phyloP scores from a whole-genome alignment of 2,888 invertebrate species.

The Sympetrum striolatum region DNA sequence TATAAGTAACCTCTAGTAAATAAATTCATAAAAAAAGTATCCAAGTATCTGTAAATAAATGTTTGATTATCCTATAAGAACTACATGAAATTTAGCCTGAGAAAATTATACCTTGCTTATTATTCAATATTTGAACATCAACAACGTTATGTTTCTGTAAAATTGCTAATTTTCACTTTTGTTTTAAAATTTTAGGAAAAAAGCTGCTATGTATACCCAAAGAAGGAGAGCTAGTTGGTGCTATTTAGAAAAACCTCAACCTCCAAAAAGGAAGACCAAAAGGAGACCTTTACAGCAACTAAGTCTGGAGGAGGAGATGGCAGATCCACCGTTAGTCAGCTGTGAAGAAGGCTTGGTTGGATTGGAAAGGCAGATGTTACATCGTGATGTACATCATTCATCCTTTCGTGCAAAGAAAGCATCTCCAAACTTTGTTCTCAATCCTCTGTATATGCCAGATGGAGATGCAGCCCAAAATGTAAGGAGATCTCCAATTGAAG shows the following conservation, averaged over 20 bases:
- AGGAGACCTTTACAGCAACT: background rate
- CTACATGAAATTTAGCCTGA: too few species aligned
- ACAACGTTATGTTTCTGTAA: background rate
- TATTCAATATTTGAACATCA: background rate
- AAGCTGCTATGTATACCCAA: background rate
- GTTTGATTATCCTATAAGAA: too few species aligned
- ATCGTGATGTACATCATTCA: constrained; percentile 12
- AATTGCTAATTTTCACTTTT: background rate
- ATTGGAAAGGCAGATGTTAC: constrained; percentile 18
- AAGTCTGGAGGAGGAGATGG: background rate
- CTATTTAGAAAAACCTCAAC: background rate
- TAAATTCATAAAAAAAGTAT: too few species aligned
- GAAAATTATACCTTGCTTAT: too few species aligned
- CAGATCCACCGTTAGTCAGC: background rate
- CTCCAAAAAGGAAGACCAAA: background rate
- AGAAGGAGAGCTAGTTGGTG: constrained; percentile 34
- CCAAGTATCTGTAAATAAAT: too few species aligned
- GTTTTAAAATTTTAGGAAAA: constrained; percentile 2
- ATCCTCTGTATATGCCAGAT: constrained; percentile 16
- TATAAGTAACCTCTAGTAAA: too few species aligned
- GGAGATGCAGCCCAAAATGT: background rate
- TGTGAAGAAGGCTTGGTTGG: background rate
- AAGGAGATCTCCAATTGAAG: background rate
- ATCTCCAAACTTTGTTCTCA: constrained; percentile 15
- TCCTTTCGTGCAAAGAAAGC: constrained; percentile 17